Conservation (phyloP, 92 coral and sea anemone genomes). For the Diadumene lineata region DNA sequence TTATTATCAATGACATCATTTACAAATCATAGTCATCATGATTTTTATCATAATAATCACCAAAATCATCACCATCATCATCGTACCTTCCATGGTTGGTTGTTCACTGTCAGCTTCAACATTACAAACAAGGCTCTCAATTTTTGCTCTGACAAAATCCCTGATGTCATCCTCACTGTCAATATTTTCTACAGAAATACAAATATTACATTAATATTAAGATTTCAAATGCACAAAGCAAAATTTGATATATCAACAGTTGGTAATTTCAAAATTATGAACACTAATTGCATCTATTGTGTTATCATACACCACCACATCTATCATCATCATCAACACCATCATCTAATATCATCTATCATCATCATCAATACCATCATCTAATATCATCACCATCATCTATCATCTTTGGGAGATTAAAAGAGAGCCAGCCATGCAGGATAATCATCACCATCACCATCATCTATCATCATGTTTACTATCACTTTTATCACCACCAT, state of each 20-base stretch:
- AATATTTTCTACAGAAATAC: constrained; percentile 57
- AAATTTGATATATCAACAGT: too few species aligned
- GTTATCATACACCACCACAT: too few species aligned
- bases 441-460: not conserved
- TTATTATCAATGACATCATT: not conserved
- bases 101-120: constrained; percentile 72
- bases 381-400: too few species aligned
- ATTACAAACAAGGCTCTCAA: constrained; percentile 92
- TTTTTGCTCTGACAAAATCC: constrained; percentile 96
- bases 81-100: constrained; percentile 16
- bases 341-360: too few species aligned
- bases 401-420: too few species aligned
- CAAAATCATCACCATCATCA: not conserved
- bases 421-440: too few species aligned
- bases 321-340: too few species aligned
- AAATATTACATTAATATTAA: too few species aligned
- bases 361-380: too few species aligned
- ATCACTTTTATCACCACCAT: not conserved
- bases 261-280: too few species aligned
- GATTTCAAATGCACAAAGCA: too few species aligned
- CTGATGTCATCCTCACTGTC: constrained; percentile 93
- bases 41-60: not conserved
- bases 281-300: too few species aligned
- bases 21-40: not conserved
- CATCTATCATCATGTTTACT: not conserved